Evolutionary conservation across 2,113 vertebrate genomes (phyloP).

Genomic region (Paracanthobrama guichenoti): DNA sequence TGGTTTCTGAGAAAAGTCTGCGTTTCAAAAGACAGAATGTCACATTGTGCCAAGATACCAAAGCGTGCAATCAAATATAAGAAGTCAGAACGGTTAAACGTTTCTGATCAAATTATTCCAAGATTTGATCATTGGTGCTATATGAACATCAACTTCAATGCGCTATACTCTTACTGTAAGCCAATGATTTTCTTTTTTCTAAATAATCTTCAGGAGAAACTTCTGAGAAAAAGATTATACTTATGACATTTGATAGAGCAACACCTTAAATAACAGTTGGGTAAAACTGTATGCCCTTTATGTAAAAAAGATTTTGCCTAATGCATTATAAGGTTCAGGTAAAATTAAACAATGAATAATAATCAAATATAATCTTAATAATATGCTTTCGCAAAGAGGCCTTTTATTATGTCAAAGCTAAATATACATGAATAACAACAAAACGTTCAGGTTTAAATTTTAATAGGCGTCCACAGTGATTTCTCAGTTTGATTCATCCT

Average conservation of each 20-base stretch:
- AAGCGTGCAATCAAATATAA: neutral
- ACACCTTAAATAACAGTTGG: neutral
- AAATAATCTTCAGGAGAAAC: neutral
- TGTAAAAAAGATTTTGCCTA: neutral
- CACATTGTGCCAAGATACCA: neutral
- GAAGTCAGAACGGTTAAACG: neutral
- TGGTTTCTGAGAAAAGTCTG: neutral
- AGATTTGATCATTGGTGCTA: neutral
- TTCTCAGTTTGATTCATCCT: conserved; percentile 77
- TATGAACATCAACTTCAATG: neutral
- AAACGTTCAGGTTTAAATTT: conserved; percentile 77
- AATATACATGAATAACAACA: conserved; percentile 79
- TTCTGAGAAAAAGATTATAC: neutral
- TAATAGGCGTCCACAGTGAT: conserved; percentile 78
- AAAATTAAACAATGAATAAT: conserved; percentile 71
- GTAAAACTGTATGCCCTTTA: neutral
- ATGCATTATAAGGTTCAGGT: conserved; percentile 68
- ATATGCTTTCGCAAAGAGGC: conserved; percentile 71
- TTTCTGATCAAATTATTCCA: neutral
- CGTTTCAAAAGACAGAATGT: neutral
- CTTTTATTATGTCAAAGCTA: conserved; percentile 74
- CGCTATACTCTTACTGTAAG: neutral
- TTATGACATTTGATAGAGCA: neutral
- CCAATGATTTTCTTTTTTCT: neutral
- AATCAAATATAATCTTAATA: conserved; percentile 65